Evolutionary conservation across 2,888 invertebrate genomes (phyloP), one percentile per base, ranked within the genome.

Genomic region (Leptogaster cylindrica): DNA sequence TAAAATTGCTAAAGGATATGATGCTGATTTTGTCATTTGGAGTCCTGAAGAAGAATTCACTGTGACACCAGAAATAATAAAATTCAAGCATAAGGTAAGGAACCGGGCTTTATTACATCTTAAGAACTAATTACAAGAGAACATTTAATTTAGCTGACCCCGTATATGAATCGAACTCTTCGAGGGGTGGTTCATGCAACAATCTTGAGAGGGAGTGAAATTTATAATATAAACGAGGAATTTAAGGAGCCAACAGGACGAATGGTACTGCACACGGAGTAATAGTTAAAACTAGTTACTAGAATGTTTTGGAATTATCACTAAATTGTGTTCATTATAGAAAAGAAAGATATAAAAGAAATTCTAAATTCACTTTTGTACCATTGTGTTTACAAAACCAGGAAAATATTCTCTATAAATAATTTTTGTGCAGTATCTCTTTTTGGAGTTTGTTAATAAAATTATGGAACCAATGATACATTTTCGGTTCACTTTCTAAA

Each of bases 1-100:
- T 2, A 78, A 82, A 20, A 75, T 89, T 16, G 78, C 79, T 51
- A 77, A 79, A 0, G 87, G 86, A 3, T 81, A 83, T 55, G 88
- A 89, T 72, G 89, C 87, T 0, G 89, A 89, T 76, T 82, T 89
- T 28, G 84, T 88, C 33, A 83, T 87, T 71, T 89, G 88, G 80
- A 83, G 88, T 76, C 86, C 88, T 2, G 83, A 87, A 6, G 82
- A 81, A 31, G 78, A 78, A 7, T 84, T 85, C 72, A 75, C 75
- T 44, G 84, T 88, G 20, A 80, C 79, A n/a, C 75, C 81, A 71
- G 80, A 83, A 10, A 82, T 82, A 36, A 86, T 88, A 72, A 79
- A 84, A 8, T 85, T 87, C 74, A 87, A 86, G 74, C 87, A 88
- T 76, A 88, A 88, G 83, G 87, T 87, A 78, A 67, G 46, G 25